phyloP scores from a whole-genome alignment of 2,888 invertebrate genomes.

The Lypha dubia region DNA sequence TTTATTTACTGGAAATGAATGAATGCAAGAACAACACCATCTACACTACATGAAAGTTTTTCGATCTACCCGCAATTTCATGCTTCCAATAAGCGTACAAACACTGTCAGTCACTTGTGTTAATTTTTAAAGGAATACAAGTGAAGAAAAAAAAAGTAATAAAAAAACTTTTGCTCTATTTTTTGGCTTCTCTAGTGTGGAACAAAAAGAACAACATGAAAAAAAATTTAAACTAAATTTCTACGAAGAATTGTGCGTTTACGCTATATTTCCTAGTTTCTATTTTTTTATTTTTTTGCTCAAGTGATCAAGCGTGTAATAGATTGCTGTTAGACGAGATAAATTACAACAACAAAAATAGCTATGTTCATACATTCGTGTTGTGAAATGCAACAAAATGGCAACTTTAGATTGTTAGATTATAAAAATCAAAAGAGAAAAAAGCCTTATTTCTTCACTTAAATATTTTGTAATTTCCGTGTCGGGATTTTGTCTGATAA shows the following conservation, averaged over 20 bases:
- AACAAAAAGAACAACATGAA: neutral
- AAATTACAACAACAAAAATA: constrained; percentile 12
- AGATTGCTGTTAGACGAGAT: neutral
- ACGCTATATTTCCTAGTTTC: neutral
- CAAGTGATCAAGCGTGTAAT: constrained; percentile 33
- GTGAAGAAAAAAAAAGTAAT: neutral
- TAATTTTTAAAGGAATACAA: constrained; percentile 25
- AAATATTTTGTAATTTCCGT: too few relatives aligned
- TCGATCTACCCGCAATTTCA: constrained; percentile 1
- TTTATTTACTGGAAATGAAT: constrained; percentile 63
- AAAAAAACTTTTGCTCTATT: constrained; percentile 1
- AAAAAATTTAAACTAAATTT: constrained; percentile 24
- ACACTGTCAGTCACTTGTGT: constrained; percentile 47
- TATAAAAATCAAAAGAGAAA: neutral
- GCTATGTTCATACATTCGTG: too few relatives aligned
- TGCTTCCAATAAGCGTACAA: constrained; percentile 7
- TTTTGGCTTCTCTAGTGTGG: constrained; percentile 21
- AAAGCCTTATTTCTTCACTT: too few relatives aligned
- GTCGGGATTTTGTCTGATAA: too few relatives aligned
- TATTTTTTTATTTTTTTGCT: constrained; percentile 2
- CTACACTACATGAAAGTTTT: neutral
- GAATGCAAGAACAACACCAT: constrained; percentile 18
- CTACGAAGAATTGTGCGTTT: constrained; percentile 38
- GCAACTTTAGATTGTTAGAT: neutral
- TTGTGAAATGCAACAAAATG: neutral